Conservation (phyloP, 2,113 vertebrate genomes). For the Antidorcas marsupialis region DNA sequence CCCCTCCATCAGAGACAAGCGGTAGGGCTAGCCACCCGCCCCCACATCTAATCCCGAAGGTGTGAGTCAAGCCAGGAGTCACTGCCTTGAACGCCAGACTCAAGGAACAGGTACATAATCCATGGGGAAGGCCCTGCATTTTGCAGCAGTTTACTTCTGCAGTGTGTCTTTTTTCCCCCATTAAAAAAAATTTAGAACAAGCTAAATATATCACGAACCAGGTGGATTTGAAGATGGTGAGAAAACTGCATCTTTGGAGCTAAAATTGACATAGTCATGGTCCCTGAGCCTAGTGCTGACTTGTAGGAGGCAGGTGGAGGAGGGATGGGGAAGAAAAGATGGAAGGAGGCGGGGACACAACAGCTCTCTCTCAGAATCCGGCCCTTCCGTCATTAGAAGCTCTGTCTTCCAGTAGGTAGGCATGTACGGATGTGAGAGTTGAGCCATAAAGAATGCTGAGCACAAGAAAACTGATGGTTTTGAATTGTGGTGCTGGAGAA, state of each 20-base stretch:
- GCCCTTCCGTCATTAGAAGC: fast-evolving
- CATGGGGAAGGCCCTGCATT: fast-evolving
- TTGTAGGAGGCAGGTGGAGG: too few species aligned
- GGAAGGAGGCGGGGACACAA: fast-evolving
- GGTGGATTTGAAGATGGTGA: not conserved
- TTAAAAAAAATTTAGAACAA: not conserved
- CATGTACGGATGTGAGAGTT: not conserved
- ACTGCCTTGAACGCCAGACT: fast-evolving
- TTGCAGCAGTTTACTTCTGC: not conserved
- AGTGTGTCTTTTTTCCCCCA: not conserved
- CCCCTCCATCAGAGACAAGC: fast-evolving
- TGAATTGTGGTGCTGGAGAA: not conserved
- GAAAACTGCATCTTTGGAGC: not conserved
- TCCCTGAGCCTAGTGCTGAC: not conserved
- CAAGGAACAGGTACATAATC: fast-evolving
- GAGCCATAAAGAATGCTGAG: not conserved
- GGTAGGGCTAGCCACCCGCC: fast-evolving
- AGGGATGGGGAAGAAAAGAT: too few species aligned
- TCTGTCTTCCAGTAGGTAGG: not conserved
- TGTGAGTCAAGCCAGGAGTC: fast-evolving
- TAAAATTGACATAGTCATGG: fast-evolving
- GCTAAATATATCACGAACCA: not conserved
- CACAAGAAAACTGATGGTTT: not conserved
- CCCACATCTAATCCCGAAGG: fast-evolving
- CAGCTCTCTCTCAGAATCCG: fast-evolving